phyloP scores from a whole-genome alignment of 2,113 vertebrate genomes.

The Tyto alba region DNA sequence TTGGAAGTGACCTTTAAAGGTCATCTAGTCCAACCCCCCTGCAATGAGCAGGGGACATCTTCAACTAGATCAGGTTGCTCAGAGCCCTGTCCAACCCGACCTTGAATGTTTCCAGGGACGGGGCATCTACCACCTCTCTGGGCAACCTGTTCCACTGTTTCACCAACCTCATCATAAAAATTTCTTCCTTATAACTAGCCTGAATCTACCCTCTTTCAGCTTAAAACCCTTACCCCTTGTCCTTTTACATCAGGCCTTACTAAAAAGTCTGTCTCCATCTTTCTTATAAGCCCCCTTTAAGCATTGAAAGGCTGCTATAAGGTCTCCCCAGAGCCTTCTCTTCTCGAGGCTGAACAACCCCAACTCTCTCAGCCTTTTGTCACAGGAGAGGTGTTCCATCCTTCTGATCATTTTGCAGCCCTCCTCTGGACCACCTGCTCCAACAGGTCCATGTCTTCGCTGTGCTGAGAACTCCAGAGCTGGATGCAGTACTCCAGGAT shows the following conservation, averaged over 20 bases:
- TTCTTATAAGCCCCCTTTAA: not conserved
- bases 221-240: not conserved
- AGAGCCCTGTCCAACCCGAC: not conserved
- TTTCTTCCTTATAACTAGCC: not conserved
- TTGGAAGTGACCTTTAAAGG: not conserved
- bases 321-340: not conserved
- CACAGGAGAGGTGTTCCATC: not conserved
- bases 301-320: not conserved
- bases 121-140: not conserved
- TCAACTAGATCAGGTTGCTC: not conserved
- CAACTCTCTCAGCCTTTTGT: not conserved
- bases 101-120: not conserved
- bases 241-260: not conserved
- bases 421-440: rapidly evolving
- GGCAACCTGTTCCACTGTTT: not conserved
- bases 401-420: not conserved
- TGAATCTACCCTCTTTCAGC: not conserved
- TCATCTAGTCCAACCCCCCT: not conserved
- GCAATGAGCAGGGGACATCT: not conserved
- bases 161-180: rapidly evolving
- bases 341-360: not conserved
- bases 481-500: not conserved
- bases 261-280: not conserved
- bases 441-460: not conserved
- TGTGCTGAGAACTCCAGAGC: not conserved